Base-by-base conservation (phyloP, 2,888 invertebrate genomes). In the Allygus modestus region DNA sequence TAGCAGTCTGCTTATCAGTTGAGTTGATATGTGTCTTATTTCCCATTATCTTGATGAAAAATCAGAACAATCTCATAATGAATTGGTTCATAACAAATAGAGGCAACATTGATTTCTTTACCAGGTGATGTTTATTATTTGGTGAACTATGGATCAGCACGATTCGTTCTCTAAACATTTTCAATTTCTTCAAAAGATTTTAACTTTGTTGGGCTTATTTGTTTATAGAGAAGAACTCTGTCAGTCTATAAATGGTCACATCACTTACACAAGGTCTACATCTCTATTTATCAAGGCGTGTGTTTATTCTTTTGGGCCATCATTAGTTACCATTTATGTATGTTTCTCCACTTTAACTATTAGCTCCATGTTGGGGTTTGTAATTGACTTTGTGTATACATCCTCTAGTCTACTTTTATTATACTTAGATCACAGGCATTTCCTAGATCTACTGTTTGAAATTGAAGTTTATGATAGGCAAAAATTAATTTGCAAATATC, bases 391-490 rank as follows among this genome's bases (percentile, higher is more conserved):
- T 41, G n/a, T 41, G 0, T 71, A 71, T 20, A 41, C 4, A 20
- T n/a, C n/a, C 2, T 71, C 37, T n/a, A 20, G 41, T n/a, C 37
- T 71, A n/a, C 2, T 71, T 9, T n/a, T 71, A 20, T 9, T 41
- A 28, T 41, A 37, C 23, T 23, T 41, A 4, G 41, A 71, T 1
- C 71, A n/a, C 11, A n/a, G 37, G n/a, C 17, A 15, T 33, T 71
- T 71, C 26, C 9, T 41, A 5, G 23, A 71, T 41, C 11, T 71
- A 15, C 20, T 71, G 1, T 71, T 71, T 71, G 71, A 71, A 71
- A 41, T 71, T 28, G 71, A 71, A 37, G n/a, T 71, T 71, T 71
- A n/a, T 20, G 71, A 71, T 23, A 41, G 37, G 20, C 37, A 37
- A 31, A 71, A 71, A n/a, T 41, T 41, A 1, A 12, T 41, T 20